Evolutionary conservation across 2,797 vertebrate species (phyloP).

Genomic region (Pseudocheirus occidentalis): DNA sequence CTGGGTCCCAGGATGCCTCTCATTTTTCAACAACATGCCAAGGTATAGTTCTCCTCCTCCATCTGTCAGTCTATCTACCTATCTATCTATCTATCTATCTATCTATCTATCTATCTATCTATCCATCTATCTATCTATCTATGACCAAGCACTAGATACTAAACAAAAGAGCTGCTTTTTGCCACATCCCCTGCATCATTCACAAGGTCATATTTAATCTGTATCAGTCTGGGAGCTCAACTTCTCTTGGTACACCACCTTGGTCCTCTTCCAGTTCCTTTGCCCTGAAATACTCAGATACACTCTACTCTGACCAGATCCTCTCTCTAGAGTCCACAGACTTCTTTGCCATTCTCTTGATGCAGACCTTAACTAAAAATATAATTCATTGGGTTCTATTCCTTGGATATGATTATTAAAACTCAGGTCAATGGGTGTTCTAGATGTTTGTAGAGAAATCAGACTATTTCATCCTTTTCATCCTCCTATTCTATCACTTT

Average conservation of each 20-base stretch:
- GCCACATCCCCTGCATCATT: not conserved
- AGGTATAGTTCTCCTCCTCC: too few relatives aligned
- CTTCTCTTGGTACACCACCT: not conserved
- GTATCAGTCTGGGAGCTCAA: not conserved
- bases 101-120: too few relatives aligned
- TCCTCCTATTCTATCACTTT: not conserved
- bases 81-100: too few relatives aligned
- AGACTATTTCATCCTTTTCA: not conserved
- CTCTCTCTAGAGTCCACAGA: not conserved
- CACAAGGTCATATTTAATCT: not conserved
- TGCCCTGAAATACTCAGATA: not conserved
- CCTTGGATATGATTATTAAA: not conserved
- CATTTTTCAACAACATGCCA: not conserved
- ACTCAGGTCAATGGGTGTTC: not conserved
- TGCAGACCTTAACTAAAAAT: not conserved
- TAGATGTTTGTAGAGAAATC: not conserved
- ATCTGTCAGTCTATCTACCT: too few relatives aligned
- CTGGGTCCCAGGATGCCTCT: not conserved
- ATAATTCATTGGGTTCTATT: not conserved
- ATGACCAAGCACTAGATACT: not conserved
- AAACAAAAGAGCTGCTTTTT: not conserved
- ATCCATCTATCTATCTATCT: not conserved
- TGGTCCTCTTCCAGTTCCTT: not conserved
- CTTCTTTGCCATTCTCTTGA: not conserved
- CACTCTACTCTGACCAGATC: not conserved